Conservation (phyloP, 2,797 vertebrate species). For the Sciurus carolinensis region DNA sequence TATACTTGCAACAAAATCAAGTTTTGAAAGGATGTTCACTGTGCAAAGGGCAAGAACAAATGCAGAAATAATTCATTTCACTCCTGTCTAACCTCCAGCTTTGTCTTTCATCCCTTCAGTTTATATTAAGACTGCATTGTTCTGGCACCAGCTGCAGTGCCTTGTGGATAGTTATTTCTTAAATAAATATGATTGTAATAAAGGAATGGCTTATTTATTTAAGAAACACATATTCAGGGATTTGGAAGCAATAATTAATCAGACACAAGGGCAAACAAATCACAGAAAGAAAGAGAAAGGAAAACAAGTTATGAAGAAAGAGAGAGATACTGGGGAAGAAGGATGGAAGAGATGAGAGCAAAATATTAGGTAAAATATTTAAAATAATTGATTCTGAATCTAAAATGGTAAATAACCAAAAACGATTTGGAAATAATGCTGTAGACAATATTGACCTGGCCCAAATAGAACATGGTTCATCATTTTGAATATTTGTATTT, state of each 20-base stretch:
- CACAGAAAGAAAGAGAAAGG: neutral
- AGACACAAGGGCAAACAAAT: neutral
- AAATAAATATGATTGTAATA: neutral
- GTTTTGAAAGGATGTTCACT: neutral
- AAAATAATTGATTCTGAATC: slow-evolving; percentile 10
- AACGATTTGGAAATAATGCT: neutral
- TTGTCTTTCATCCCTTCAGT: neutral
- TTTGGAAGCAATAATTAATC: neutral
- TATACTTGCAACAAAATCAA: neutral
- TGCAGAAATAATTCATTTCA: neutral
- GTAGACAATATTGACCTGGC: neutral
- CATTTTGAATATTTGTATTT: neutral
- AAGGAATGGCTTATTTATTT: neutral
- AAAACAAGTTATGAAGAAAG: neutral
- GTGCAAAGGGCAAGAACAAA: neutral
- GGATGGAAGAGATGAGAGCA: neutral
- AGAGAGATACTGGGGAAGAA: rapidly evolving
- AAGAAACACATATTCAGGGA: neutral
- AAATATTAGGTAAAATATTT: neutral
- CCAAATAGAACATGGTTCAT: neutral
- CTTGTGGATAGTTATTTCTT: neutral
- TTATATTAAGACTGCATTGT: neutral
- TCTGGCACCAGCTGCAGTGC: neutral
- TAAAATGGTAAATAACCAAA: neutral
- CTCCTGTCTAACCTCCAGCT: neutral